A percentile compares a stretch with the other conserved stretches of the same genome.
Evolutionary conservation across 2,113 vertebrate species (phyloP).

Genomic region (Holacanthus passer): DNA sequence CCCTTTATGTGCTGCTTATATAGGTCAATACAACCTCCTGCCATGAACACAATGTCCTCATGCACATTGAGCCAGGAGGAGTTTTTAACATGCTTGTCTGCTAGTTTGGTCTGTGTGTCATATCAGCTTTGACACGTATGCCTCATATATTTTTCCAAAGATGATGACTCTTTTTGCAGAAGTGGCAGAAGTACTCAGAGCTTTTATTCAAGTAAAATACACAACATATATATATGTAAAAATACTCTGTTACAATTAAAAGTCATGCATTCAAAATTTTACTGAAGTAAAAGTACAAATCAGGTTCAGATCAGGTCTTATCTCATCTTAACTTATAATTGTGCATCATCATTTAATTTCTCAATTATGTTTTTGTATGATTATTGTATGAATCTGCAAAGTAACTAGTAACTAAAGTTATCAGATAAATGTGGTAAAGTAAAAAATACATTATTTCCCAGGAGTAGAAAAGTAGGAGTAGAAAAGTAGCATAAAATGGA

Average conservation of each 20-base stretch:
- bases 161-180: neutral
- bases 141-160: neutral
- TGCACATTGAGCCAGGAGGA: neutral
- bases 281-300: too few relatives aligned
- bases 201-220: neutral
- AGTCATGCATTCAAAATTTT: too few relatives aligned
- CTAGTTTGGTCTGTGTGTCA: neutral
- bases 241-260: neutral
- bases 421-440: neutral
- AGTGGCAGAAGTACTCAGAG: neutral
- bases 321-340: neutral
- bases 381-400: neutral
- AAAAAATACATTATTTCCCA: neutral
- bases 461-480: neutral
- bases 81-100: neutral
- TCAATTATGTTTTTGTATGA: neutral
- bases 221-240: neutral
- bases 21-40: slow-evolving; percentile 47
- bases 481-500: neutral
- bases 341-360: neutral
- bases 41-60: neutral
- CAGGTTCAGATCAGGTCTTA: neutral
- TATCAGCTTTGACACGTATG: neutral
- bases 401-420: neutral
- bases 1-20: slow-evolving; percentile 40